Base-by-base conservation (phyloP, 2,888 invertebrate genomes). In the Timandra comae region DNA sequence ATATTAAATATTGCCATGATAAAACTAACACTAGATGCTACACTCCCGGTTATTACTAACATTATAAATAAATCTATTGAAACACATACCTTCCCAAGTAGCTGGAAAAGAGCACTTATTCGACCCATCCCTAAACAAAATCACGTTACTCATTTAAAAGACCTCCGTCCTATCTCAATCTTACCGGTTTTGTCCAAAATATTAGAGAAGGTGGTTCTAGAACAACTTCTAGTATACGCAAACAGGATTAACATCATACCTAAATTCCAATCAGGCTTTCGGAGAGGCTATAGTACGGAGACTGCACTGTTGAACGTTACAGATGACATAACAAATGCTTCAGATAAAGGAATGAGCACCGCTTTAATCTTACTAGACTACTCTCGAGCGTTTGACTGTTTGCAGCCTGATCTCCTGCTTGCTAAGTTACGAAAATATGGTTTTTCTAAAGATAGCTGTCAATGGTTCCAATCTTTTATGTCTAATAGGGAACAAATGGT, bases 181-280 rank as follows among this genome's bases (percentile, higher is more conserved):
- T 25, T 48, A 3, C 39, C 43, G 0, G 37, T 27, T 5, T 1
- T 46, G 1, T 46, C 45, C 0, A 35, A 35, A 12, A 16, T 35
- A 3, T 1, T 34, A 3, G 34, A 34, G 21, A 26, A 16, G 8
- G 13, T 13, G 5, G 27, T 34, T 6, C 30, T 20, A 4, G 7
- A 9, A 0, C 34, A 34, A 10, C 12, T 34, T 5, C 20, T 21
- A 0, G n/a, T 22, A 1, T 46, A 30, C 12, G 7, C 46, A 0
- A 39, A 46, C 11, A 5, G 1, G 4, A 29, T 42, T 11, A 28
- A 40, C 1, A 32, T 48, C 0, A 24, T 48, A 5, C 40, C 43
- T 1, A 8, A 22, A 6, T 6, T 32, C 1, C 48, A 51, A 9
- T 49, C 45, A 1, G 51, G 46, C 0, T 47, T 49, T 16, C 11